Evolutionary conservation across 2,113 vertebrate genomes (phyloP), one percentile per base, ranked within the genome.

Genomic region (Prietella phreatophila): DNA sequence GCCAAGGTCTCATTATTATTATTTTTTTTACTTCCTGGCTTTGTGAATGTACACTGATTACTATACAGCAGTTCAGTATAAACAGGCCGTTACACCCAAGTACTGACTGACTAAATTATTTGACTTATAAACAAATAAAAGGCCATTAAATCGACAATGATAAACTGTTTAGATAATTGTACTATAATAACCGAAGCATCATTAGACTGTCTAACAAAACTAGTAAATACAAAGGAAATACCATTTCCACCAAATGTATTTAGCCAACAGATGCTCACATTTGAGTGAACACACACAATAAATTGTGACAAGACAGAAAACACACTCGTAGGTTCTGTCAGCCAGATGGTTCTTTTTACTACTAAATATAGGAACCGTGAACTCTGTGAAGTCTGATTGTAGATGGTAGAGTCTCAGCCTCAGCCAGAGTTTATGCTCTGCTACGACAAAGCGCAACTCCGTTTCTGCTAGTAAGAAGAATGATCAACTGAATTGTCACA

Each of bases 291-390:
- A 81, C n/a, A n/a, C n/a, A n/a, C n/a, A n/a, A n/a, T 14, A 33
- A 60, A 56, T n/a, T n/a, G n/a, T n/a, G n/a, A n/a, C n/a, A 33
- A 39, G 80, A 82, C 20, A 39, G 20, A 82, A 42, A 82, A 39
- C 56, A 27, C 56, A 14, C 56, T 61, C 15, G 20, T 61, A 61
- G 33, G 15, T 25, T 61, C 55, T 5, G 56, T 42, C 80, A 39
- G 80, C 33, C 80, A 61, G 80, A 61, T 39, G 80, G 33, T 61
- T 82, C 61, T 82, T 82, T 82, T 61, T 27, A 82, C 53, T 39
- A 42, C 80, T 61, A 42, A 82, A 82, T 82, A 61, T 82, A 82
- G 80, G 27, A 82, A 82, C 15, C 11, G 33, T 39, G 30, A 25
- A 14, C 56, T 3, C 19, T 25, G 11, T 1, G 11, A 82, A 61